These are phyloP conservation scores for Macrophya annulata DNA, from an alignment of 2,888 invertebrate genomes.

Conservation along the genomic window DNA sequence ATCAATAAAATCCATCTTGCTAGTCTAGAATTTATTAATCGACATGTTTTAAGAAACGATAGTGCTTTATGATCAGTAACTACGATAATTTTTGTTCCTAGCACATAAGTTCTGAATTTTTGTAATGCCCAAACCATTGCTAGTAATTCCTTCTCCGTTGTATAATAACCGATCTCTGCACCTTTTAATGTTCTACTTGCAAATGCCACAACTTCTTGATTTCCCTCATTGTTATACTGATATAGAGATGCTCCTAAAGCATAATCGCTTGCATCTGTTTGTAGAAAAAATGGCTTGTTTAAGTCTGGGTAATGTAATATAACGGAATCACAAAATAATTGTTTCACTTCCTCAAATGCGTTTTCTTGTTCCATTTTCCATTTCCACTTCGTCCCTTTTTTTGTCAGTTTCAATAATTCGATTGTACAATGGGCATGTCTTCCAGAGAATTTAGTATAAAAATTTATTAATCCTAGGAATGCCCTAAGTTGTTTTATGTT, in stretches of 20 bases:
- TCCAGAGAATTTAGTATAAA: slow-evolving; percentile 59
- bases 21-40: background rate
- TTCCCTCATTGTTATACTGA: background rate
- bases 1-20: background rate
- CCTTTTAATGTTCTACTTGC: slow-evolving; percentile 49
- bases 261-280: slow-evolving; percentile 14
- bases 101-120: background rate
- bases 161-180: slow-evolving; percentile 55
- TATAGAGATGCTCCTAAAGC: background rate
- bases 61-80: no score
- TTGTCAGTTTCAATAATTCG: slow-evolving; percentile 59
- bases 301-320: background rate
- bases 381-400: slow-evolving; percentile 55
- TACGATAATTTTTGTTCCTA: background rate
- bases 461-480: slow-evolving; percentile 63
- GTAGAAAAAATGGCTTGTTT: background rate
- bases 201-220: slow-evolving; percentile 2
- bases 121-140: slow-evolving; percentile 35
- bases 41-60: no score
- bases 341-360: slow-evolving; percentile 46
- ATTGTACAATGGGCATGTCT: slow-evolving; percentile 56
- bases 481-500: slow-evolving; percentile 61
- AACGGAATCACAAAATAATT: slow-evolving; percentile 24
- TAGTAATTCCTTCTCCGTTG: slow-evolving; percentile 57
- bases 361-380: slow-evolving; percentile 22